Evolutionary conservation across 2,888 invertebrate genomes (phyloP).

Genomic region (Drosophila helvetica): DNA sequence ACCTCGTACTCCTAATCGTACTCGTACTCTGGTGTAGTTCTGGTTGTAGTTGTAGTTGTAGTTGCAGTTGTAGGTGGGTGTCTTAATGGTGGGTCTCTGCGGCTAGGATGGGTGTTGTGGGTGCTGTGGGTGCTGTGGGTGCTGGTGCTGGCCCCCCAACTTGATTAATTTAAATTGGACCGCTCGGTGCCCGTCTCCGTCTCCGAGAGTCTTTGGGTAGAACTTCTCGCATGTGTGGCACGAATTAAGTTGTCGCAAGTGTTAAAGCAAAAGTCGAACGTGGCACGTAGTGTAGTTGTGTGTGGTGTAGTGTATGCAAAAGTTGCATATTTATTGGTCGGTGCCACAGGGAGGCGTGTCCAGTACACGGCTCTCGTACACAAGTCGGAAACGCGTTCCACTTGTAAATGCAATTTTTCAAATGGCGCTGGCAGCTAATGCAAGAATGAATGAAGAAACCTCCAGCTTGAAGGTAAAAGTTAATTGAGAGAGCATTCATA

Average conservation of each 20-base stretch:
- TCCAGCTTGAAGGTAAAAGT: not conserved
- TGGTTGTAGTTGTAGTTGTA: not conserved
- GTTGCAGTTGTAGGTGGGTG: conserved; percentile 18
- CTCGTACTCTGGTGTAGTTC: not conserved
- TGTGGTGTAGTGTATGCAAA: not conserved
- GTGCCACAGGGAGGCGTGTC: conserved; percentile 16
- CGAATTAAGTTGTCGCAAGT: conserved; percentile 80
- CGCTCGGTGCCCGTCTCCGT: conserved; percentile 11
- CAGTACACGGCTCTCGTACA: conserved; percentile 28
- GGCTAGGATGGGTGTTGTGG: conserved; percentile 10
- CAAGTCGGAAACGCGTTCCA: conserved; percentile 74
- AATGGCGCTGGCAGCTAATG: conserved; percentile 14
- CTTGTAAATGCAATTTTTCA: conserved; percentile 60
- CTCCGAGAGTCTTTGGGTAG: conserved; percentile 15
- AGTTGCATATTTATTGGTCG: conserved; percentile 38
- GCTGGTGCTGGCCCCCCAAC: conserved; percentile 15
- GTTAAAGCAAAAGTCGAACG: conserved; percentile 45
- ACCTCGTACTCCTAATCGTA: not conserved
- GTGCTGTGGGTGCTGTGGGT: too few relatives aligned
- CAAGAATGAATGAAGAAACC: conserved; percentile 11
- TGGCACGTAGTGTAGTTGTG: not conserved
- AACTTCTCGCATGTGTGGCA: conserved; percentile 64
- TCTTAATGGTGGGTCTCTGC: conserved; percentile 1
- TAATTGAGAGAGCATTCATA: conserved; percentile 1
- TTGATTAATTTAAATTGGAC: conserved; percentile 68